Evolutionary conservation across 2,113 vertebrate genomes (phyloP).

Genomic region (Oreochromis aureus): DNA sequence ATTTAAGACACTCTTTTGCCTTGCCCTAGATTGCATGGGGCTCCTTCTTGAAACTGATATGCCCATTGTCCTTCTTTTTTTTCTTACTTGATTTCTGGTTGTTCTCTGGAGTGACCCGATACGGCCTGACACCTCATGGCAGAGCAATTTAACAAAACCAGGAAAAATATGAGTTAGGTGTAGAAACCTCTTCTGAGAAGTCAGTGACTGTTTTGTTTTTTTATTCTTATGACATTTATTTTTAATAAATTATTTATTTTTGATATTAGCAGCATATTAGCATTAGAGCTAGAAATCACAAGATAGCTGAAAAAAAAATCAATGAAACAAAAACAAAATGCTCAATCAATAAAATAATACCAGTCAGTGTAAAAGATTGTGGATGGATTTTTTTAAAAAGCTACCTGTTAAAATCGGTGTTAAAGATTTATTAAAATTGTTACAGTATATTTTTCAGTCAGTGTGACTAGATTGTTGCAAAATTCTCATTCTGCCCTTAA

Average conservation of each 20-base stretch:
- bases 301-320: rapidly evolving
- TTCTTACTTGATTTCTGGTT: neutral
- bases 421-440: neutral
- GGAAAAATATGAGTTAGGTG: neutral
- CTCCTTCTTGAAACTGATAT: neutral
- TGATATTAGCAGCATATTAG: neutral
- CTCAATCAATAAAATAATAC: neutral
- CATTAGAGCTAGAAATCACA: neutral
- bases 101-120: neutral
- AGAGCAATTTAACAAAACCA: neutral
- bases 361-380: neutral
- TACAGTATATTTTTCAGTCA: neutral
- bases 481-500: conserved; percentile 1
- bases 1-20: neutral
- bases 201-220: neutral
- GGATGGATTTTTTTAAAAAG: neutral
- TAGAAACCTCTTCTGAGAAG: neutral
- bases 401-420: neutral
- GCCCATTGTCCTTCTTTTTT: neutral
- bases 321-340: neutral
- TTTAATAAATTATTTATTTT: rapidly evolving
- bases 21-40: neutral
- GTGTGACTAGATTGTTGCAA: neutral
- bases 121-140: neutral
- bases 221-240: neutral